These are phyloP conservation scores for Agriopis leucophaearia DNA, from an alignment of 2,888 invertebrate genomes.

Conservation along the genomic window DNA sequence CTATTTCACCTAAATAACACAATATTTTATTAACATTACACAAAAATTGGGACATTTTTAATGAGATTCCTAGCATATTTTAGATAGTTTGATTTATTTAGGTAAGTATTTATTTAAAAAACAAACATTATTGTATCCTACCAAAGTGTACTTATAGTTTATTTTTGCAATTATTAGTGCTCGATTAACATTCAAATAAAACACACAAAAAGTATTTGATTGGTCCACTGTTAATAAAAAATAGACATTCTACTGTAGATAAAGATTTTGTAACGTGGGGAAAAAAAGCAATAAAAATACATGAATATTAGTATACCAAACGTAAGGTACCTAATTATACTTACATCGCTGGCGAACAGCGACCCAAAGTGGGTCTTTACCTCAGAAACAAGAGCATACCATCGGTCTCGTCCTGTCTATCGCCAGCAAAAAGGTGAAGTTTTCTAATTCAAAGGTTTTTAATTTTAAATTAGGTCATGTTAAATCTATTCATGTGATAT, in stretches of 20 bases:
- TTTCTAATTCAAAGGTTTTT: too few relatives aligned
- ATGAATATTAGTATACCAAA: too few relatives aligned
- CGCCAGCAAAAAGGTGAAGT: too few relatives aligned
- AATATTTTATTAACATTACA: constrained; percentile 4
- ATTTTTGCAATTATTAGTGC: constrained; percentile 21
- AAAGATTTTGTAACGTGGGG: too few relatives aligned
- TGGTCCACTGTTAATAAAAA: constrained; percentile 23
- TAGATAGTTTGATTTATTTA: neutral
- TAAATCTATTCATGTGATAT: too few relatives aligned
- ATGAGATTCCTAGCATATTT: neutral
- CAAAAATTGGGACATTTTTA: constrained; percentile 17
- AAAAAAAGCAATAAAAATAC: too few relatives aligned
- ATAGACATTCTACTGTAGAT: neutral
- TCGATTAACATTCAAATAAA: constrained; percentile 8
- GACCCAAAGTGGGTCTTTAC: too few relatives aligned
- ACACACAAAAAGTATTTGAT: constrained; percentile 6
- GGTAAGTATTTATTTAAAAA: neutral
- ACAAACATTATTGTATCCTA: neutral
- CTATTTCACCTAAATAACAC: constrained; percentile 6
- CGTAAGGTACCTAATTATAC: too few relatives aligned
- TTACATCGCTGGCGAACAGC: neutral
- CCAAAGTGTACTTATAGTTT: neutral
- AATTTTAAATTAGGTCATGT: too few relatives aligned
- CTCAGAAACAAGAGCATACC: too few relatives aligned
- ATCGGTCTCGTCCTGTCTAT: too few relatives aligned